Evolutionary conservation across 2,113 vertebrate genomes (phyloP).

Genomic region (Pantherophis guttatus): DNA sequence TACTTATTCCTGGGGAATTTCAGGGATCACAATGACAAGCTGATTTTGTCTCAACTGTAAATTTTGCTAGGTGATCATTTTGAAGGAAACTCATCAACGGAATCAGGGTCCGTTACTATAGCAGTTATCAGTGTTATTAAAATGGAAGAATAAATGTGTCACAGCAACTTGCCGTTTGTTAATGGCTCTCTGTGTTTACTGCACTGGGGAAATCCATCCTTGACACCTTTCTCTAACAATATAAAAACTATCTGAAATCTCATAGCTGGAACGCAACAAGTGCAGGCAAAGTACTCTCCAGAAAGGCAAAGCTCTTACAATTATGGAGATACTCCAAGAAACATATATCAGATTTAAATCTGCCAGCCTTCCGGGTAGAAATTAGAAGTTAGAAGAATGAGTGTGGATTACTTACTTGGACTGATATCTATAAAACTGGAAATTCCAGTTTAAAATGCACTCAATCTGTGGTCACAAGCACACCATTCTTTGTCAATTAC

Average conservation of each 20-base stretch:
- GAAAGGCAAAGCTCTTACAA: not conserved
- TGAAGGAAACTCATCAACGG: not conserved
- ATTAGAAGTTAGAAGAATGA: not conserved
- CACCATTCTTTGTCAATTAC: not conserved
- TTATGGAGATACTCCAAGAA: constrained; percentile 1
- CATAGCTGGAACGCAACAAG: not conserved
- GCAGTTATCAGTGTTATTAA: not conserved
- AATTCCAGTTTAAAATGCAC: not conserved
- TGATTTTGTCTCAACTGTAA: not conserved
- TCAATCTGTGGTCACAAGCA: not conserved
- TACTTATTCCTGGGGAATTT: not conserved
- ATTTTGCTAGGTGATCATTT: not conserved
- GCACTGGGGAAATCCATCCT: constrained; percentile 6
- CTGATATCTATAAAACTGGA: not conserved
- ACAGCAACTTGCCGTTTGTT: not conserved
- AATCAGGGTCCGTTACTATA: not conserved
- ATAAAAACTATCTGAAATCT: not conserved
- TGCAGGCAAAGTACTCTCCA: constrained; percentile 1
- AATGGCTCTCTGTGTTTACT: not conserved
- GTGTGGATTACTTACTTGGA: not conserved
- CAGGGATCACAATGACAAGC: not conserved
- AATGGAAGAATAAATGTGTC: not conserved
- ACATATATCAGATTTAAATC: not conserved
- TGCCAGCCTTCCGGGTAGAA: not conserved
- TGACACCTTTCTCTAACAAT: not conserved